Evolutionary conservation across 2,888 invertebrate species (phyloP).

Genomic region (Baccha elongata): DNA sequence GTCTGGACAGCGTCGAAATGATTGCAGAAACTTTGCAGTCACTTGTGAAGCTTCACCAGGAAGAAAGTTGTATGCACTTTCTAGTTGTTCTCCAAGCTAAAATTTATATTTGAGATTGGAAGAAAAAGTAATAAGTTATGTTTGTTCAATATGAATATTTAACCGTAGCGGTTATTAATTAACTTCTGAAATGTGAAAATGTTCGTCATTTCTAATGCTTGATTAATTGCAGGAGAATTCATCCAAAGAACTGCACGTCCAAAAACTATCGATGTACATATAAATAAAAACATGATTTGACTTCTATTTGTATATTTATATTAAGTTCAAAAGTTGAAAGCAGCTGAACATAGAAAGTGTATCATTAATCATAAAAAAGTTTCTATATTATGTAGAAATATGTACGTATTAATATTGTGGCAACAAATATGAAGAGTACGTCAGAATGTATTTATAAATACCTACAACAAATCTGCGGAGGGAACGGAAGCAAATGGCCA

Average conservation of each 20-base stretch:
- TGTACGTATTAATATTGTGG: too few relatives aligned
- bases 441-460: slow-evolving; percentile 6
- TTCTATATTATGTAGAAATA: too few relatives aligned
- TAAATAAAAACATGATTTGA: neutral
- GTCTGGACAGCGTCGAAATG: slow-evolving; percentile 92
- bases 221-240: too few relatives aligned
- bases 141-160: neutral
- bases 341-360: slow-evolving; percentile 25
- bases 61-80: slow-evolving; percentile 87
- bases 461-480: neutral
- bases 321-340: slow-evolving; percentile 46
- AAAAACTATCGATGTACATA: neutral
- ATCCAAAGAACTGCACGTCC: too few relatives aligned
- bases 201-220: neutral
- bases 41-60: slow-evolving; percentile 86
- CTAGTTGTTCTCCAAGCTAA: slow-evolving; percentile 80
- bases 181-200: too few relatives aligned
- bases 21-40: slow-evolving; percentile 87
- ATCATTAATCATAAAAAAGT: slow-evolving; percentile 7
- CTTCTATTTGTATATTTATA: slow-evolving; percentile 11
- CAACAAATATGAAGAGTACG: too few relatives aligned
- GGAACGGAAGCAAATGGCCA: slow-evolving; percentile 6
- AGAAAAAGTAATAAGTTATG: slow-evolving; percentile 5
- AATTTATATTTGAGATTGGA: slow-evolving; percentile 43
- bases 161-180: neutral